Base-by-base conservation (phyloP, 2,888 invertebrate species). In the Dusona sp. region DNA sequence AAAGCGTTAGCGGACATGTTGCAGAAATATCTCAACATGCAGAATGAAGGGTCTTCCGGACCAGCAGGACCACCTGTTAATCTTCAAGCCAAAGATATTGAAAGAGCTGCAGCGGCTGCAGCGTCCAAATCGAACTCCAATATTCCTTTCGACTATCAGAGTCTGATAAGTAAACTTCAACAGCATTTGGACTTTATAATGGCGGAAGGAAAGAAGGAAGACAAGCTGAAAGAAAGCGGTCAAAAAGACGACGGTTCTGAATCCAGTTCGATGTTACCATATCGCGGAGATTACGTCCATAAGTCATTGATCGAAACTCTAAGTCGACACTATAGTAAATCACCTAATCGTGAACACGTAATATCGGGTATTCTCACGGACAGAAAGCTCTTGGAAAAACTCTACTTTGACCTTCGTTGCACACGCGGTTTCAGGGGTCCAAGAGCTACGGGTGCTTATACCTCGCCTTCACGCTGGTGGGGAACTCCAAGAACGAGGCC, bases 321-420 rank as follows among this genome's bases (percentile, higher is more conserved):
- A 22, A 95, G 96, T 89, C 95, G 97, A 87, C 96, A 97, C 91
- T 97, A 96, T 92, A 95, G 96, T 88, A 96, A 96, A 89, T 95
- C 96, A 19, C 95, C 96, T 0, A 96, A 96, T 90, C 95, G 96
- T 83, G 96, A 97, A 88, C 95, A 95, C 92, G 96, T 97, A 83
- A 96, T 97, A 89, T 96, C 96, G 78, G 96, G 97, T 90, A 95
- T 97, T 75, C 94, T 97, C 78, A 97, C 97, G 13, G 97, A 98
- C 93, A 95, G 97, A 90, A 96, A 96, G 91, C 95, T 97, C 38
- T 94, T 98, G 78, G 97, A 97, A 93, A 97, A 96, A 92, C 94
- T 97, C 45, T 97, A 97, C 92, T 96, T 97, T 92, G 97, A 97
- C 91, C 94, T 97, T 89, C 95, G 97, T 88, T 96, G 97, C 91